A percentile compares a stretch with the other conserved stretches of the same genome.
Evolutionary conservation across 2,797 vertebrate genomes (phyloP).

Genomic region (Poecilia velifera): DNA sequence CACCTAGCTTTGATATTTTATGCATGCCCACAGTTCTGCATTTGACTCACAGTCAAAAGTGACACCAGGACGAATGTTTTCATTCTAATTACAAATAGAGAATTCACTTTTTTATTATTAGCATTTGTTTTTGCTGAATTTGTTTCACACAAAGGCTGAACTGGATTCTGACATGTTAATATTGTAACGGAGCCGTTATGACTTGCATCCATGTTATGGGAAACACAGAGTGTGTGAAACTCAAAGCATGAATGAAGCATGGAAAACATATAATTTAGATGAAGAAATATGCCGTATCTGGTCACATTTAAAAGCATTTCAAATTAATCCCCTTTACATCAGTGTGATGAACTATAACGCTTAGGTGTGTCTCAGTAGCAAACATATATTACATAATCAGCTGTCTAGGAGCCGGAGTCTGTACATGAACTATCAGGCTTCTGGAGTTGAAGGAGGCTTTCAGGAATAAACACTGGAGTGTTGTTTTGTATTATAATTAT

Average conservation of each 20-base stretch:
- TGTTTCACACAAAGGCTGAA: constrained; percentile 21
- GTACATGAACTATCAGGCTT: constrained; percentile 38
- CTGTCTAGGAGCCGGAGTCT: constrained; percentile 51
- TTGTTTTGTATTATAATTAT: constrained; percentile 9
- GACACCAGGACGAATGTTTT: constrained; percentile 57
- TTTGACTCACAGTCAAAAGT: constrained; percentile 42
- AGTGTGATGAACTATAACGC: constrained; percentile 69
- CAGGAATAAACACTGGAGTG: constrained; percentile 12
- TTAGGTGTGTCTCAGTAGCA: constrained; percentile 30
- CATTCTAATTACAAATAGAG: constrained; percentile 53
- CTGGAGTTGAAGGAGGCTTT: constrained; percentile 4
- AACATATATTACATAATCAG: constrained; percentile 67
- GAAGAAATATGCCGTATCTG: constrained; percentile 6
- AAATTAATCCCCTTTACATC: constrained; percentile 57
- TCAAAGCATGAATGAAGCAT: constrained; percentile 52
- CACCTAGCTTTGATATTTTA: constrained; percentile 4
- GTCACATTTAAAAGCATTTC: constrained; percentile 54
- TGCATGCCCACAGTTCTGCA: constrained; percentile 9
- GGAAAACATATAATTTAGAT: constrained; percentile 13
- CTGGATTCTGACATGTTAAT: constrained; percentile 40
- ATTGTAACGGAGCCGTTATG: constrained; percentile 40
- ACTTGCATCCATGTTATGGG: constrained; percentile 57
- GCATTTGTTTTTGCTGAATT: constrained; percentile 48
- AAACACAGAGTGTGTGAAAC: constrained; percentile 53
- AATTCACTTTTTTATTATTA: constrained; percentile 54